Evolutionary conservation across 2,113 vertebrate genomes (phyloP).

Genomic region (Tenrec ecaudatus): DNA sequence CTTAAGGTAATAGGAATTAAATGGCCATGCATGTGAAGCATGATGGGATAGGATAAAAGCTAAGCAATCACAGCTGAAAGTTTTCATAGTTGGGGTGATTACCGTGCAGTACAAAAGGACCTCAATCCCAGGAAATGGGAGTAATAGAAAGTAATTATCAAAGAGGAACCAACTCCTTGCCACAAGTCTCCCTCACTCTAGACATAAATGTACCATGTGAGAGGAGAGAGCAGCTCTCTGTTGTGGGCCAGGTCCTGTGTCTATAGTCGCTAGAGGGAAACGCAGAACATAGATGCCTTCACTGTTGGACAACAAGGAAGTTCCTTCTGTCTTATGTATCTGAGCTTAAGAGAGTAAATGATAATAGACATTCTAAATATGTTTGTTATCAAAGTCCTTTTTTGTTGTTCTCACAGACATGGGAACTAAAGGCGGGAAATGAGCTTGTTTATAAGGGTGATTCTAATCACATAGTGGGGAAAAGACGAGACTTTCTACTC

Average conservation of each 20-base stretch:
- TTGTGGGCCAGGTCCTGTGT: not conserved
- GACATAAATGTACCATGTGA: not conserved
- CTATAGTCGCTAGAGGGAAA: not conserved
- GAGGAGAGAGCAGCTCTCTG: not conserved
- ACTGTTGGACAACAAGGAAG: not conserved
- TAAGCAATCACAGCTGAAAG: not conserved
- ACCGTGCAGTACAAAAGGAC: not conserved
- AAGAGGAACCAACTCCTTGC: not conserved
- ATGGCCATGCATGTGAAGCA: not conserved
- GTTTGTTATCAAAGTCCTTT: not conserved
- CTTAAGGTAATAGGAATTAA: not conserved
- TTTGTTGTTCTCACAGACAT: not conserved
- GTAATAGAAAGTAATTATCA: not conserved
- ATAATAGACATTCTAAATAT: not conserved
- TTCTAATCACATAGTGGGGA: not conserved
- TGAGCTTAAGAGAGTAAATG: not conserved
- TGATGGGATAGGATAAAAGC: not conserved
- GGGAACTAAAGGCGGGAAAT: not conserved
- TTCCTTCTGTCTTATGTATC: not conserved
- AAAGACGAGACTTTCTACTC: no score
- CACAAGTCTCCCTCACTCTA: not conserved
- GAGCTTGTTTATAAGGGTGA: not conserved
- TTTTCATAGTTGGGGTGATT: not conserved
- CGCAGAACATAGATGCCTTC: not conserved
- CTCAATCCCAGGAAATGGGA: not conserved